Percentiles rank a stretch among this genome's conserved stretches.
These are phyloP conservation scores for Masticophis lateralis DNA, from an alignment of 2,797 vertebrate species.

Conservation along the genomic window DNA sequence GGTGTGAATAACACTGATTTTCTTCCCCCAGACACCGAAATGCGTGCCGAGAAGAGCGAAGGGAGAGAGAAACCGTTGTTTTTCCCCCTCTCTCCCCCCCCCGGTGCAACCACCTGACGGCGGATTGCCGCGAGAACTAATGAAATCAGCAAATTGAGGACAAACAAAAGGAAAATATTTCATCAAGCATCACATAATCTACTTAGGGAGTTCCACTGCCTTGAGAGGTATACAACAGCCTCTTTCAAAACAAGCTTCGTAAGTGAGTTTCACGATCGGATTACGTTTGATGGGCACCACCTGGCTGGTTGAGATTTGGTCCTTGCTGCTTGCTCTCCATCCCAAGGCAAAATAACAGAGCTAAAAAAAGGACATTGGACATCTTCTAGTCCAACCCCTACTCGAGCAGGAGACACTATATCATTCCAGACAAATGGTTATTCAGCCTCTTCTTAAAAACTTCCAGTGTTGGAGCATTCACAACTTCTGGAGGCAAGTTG, in stretches of 20 bases:
- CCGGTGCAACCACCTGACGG: not conserved
- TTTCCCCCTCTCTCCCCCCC: rapidly evolving
- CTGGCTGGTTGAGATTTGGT: not conserved
- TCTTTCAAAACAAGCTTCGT: too few relatives aligned
- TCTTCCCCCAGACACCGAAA: not conserved
- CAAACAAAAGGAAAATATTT: not conserved
- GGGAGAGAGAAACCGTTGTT: not conserved
- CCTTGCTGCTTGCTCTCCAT: not conserved
- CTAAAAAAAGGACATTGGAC: too few relatives aligned
- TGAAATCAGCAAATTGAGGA: not conserved
- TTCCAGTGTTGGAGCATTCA: too few relatives aligned
- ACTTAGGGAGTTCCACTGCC: not conserved
- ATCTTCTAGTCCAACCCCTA: too few relatives aligned
- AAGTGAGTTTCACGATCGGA: not conserved
- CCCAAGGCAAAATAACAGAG: not conserved
- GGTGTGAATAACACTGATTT: not conserved
- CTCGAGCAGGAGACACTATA: not conserved
- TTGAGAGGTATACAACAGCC: too few relatives aligned
- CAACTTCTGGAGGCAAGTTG: not conserved
- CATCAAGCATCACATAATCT: not conserved
- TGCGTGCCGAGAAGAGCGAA: not conserved
- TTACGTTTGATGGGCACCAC: not conserved
- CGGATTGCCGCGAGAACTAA: not conserved
- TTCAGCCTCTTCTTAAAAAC: too few relatives aligned
- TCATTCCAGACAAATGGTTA: not conserved